Conservation (phyloP, 2,888 invertebrate genomes). For the Nomada hirtipes region DNA sequence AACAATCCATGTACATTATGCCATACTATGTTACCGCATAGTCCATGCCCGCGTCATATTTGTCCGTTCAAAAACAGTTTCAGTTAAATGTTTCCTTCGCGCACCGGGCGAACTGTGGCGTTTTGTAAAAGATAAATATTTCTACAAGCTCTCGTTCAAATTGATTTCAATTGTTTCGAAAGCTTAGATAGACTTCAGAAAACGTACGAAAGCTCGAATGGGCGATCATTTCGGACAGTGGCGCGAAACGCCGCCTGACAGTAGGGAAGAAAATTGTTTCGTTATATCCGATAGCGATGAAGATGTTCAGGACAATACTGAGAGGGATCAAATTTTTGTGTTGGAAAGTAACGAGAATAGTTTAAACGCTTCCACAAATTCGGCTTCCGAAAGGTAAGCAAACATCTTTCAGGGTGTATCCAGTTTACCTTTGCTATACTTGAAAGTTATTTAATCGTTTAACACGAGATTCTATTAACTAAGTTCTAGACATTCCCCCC, state of each 20-base stretch:
- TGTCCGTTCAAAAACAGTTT: constrained; percentile 35
- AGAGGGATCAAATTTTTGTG: neutral
- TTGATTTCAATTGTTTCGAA: neutral
- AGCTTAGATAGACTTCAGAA: neutral
- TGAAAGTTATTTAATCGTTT: neutral
- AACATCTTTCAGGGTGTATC: neutral
- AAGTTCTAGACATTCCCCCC: neutral
- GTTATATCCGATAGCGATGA: constrained; percentile 66
- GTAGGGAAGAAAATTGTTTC: constrained; percentile 14
- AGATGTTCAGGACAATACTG: constrained; percentile 6
- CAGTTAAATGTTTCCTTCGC: constrained; percentile 7
- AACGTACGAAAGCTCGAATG: constrained; percentile 27
- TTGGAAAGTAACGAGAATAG: constrained; percentile 48
- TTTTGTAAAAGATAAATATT: neutral
- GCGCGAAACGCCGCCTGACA: constrained; percentile 36
- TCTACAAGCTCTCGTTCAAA: too few relatives aligned
- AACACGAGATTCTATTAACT: neutral
- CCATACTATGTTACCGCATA: neutral
- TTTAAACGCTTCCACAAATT: neutral
- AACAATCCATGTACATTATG: neutral
- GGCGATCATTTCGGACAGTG: constrained; percentile 21
- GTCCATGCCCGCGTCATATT: constrained; percentile 15
- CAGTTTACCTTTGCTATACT: neutral
- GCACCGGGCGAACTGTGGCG: neutral
- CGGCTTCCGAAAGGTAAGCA: constrained; percentile 30